Evolutionary conservation across 2,888 invertebrate genomes (phyloP).

Genomic region (Melieria omissa): DNA sequence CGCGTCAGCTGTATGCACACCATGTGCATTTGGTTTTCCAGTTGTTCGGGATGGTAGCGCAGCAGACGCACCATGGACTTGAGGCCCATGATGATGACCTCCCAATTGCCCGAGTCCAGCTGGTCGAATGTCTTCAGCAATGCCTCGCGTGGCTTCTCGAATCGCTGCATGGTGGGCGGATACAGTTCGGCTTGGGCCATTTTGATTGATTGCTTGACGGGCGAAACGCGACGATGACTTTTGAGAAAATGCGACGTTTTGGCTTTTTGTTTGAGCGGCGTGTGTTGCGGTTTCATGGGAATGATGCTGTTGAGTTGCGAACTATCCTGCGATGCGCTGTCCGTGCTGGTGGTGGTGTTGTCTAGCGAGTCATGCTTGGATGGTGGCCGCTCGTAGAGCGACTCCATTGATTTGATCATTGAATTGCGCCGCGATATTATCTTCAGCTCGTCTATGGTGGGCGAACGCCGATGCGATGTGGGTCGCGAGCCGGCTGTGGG

Average conservation of each 20-base stretch:
- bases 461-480: constrained; percentile 42
- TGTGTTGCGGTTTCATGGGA: constrained; percentile 47
- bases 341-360: constrained; percentile 54
- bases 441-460: constrained; percentile 52
- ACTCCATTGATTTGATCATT: constrained; percentile 57
- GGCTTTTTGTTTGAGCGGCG: constrained; percentile 60
- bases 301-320: constrained; percentile 47
- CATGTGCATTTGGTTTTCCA: constrained; percentile 76
- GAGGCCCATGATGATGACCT: constrained; percentile 79
- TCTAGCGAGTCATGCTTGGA: constrained; percentile 50
- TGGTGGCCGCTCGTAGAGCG: constrained; percentile 53
- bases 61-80: constrained; percentile 76
- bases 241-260: constrained; percentile 62
- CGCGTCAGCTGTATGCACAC: constrained; percentile 77
- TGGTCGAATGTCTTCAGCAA: constrained; percentile 73
- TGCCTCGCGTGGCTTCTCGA: constrained; percentile 75
- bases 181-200: constrained; percentile 50
- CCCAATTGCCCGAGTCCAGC: constrained; percentile 83
- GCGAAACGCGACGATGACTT: constrained; percentile 60
- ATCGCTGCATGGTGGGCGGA: constrained; percentile 67
- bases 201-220: constrained; percentile 60
- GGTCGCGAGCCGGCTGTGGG: constrained; percentile 36
- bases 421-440: constrained; percentile 50
- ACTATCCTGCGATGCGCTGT: constrained; percentile 57
- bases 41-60: constrained; percentile 73